Evolutionary conservation across 2,888 invertebrate genomes (phyloP).

Genomic region (Sarcophaga rosellei): DNA sequence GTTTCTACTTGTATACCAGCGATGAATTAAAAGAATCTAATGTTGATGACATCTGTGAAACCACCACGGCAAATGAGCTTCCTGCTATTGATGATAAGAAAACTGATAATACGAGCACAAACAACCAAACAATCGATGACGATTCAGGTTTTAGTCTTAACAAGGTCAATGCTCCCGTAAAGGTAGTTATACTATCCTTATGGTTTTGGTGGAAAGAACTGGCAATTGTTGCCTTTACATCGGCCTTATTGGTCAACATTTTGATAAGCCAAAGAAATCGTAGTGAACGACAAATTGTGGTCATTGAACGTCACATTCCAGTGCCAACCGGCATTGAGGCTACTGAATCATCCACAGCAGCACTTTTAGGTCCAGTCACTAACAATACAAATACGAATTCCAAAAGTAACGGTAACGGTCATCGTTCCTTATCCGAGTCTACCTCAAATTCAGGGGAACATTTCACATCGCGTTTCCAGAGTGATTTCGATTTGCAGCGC

Average conservation of each 20-base stretch:
- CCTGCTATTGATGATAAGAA: constrained; percentile 63
- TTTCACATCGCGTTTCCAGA: constrained; percentile 86
- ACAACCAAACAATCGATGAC: constrained; percentile 68
- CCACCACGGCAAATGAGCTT: constrained; percentile 60
- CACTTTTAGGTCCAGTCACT: constrained; percentile 73
- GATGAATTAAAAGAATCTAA: constrained; percentile 73
- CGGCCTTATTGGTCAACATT: constrained; percentile 87
- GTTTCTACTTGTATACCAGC: constrained; percentile 88
- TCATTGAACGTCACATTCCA: constrained; percentile 80
- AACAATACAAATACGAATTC: constrained; percentile 53
- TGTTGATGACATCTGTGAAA: constrained; percentile 61
- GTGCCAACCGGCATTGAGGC: constrained; percentile 80
- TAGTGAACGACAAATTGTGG: constrained; percentile 77
- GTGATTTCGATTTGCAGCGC: constrained; percentile 91
- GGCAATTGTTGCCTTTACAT: constrained; percentile 87
- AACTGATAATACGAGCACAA: constrained; percentile 71
- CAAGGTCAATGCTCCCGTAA: constrained; percentile 85
- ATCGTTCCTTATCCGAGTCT: constrained; percentile 69
- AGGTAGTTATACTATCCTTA: constrained; percentile 87
- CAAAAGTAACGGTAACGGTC: constrained; percentile 50
- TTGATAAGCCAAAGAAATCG: constrained; percentile 83
- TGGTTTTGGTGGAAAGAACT: constrained; percentile 95
- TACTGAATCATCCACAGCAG: constrained; percentile 77
- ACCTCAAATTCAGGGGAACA: constrained; percentile 72
- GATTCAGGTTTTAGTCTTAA: constrained; percentile 79